Percentiles rank a stretch among this genome's conserved stretches.
Conservation (phyloP, 2,888 invertebrate species). For the Drosophila multiciliata region DNA sequence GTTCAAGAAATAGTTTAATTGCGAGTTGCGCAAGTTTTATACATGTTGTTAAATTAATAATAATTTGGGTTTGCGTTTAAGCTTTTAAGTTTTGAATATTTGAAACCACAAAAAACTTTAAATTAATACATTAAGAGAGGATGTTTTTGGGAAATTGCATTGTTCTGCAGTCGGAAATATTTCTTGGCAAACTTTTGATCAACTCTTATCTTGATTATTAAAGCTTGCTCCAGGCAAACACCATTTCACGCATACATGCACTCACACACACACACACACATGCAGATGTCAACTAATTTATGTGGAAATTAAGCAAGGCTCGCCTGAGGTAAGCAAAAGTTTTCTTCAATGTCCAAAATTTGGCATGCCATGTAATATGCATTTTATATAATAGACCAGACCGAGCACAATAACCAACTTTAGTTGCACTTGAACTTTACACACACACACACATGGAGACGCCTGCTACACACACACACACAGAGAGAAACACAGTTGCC, state of each 20-base stretch:
- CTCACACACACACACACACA: background rate
- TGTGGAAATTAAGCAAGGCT: slow-evolving; percentile 66
- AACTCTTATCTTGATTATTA: slow-evolving; percentile 37
- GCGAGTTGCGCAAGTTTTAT: background rate
- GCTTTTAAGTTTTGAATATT: background rate
- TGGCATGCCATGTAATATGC: slow-evolving; percentile 65
- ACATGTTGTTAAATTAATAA: background rate
- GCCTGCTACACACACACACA: slow-evolving; percentile 38
- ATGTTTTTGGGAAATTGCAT: slow-evolving; percentile 1
- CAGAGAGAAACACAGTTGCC: slow-evolving; percentile 42
- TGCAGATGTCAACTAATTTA: slow-evolving; percentile 62
- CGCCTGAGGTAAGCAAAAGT: slow-evolving; percentile 69
- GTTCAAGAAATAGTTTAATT: background rate
- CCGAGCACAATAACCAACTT: slow-evolving; percentile 65
- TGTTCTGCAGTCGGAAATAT: background rate
- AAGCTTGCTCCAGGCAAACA: slow-evolving; percentile 28
- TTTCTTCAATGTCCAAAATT: slow-evolving; percentile 69
- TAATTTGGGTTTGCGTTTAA: background rate
- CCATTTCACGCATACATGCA: slow-evolving; percentile 9
- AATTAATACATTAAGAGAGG: background rate
- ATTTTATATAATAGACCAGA: slow-evolving; percentile 66
- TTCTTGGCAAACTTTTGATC: slow-evolving; percentile 9
- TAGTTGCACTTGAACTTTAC: slow-evolving; percentile 77
- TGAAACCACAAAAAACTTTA: background rate
- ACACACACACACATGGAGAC: slow-evolving; percentile 10